Base-by-base conservation (phyloP, 2,888 invertebrate genomes). In the Drosophila recens region DNA sequence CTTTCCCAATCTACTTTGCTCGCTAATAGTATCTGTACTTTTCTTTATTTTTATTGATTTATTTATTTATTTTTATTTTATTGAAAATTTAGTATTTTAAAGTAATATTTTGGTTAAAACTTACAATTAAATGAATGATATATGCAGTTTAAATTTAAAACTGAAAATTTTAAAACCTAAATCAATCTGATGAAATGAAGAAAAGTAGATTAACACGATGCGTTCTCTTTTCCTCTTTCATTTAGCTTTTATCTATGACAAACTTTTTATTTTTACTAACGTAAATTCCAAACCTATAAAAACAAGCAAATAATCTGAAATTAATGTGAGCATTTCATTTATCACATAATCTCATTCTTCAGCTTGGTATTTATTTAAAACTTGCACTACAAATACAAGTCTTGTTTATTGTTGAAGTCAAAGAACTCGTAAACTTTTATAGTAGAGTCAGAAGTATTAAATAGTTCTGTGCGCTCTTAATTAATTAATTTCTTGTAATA, bases 371-470 rank as follows among this genome's bases (percentile, higher is more conserved):
- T 20, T 38, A 42, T 48, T 15, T 27, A 1, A 17, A 15, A 8
- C 27, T 42, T 27, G 17, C 30, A n/a, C 10, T n/a, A 23, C 34
- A 45, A 45, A 30, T 45, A n/a, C 6, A 45, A 34, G 11, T 23
- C 13, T 46, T 54, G 33, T 63, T 45, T 63, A 23, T 62, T 36
- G 10, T 11, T 4, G 13, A 10, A 11, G 30, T 5, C 54, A 34
- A 52, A 40, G 56, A 63, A 48, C 46, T 48, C 49, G 49, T 59
- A 33, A 59, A 65, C 49, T 2, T 58, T 36, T 48, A 33, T 38
- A 38, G 59, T 36, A 23, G 1, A 17, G 17, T 17, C 17, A 20
- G 10, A 51, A 5, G 4, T 34, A 33, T 45, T 33, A 6, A 34
- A 45, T 45, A 56, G 56, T 20, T 57, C 13, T 23, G 34, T 36